A percentile compares a stretch with the other conserved stretches of the same genome.
Conservation (phyloP, 2,797 vertebrate genomes). For the Rhinatrema bivittatum region DNA sequence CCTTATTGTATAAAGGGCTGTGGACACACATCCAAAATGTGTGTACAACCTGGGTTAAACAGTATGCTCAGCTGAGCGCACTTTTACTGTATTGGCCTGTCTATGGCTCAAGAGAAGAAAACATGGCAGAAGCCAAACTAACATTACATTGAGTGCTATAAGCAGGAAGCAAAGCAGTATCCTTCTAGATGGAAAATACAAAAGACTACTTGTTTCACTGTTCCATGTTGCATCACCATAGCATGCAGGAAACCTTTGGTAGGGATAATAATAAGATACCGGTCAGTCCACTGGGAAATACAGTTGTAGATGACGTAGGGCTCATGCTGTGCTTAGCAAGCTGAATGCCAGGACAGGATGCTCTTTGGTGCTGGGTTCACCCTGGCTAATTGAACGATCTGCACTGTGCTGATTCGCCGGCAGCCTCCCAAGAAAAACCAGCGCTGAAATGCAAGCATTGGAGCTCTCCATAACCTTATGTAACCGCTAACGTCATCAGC, state of each 20-base stretch:
- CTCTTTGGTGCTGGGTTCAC: not conserved
- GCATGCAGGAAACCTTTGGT: not conserved
- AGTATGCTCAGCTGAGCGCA: no score
- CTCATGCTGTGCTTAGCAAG: not conserved
- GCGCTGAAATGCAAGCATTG: not conserved
- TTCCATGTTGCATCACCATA: not conserved
- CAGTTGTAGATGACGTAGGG: not conserved
- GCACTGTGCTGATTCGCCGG: not conserved
- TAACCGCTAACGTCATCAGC: not conserved
- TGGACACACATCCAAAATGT: no score
- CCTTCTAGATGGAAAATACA: not conserved
- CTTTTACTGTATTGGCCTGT: no score
- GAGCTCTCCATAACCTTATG: not conserved
- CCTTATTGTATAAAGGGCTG: no score
- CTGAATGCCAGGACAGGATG: not conserved
- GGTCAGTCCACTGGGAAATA: not conserved
- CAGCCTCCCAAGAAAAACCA: not conserved
- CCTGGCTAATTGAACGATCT: not conserved
- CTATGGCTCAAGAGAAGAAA: not conserved
- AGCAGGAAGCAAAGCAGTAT: not conserved
- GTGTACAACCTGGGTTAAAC: no score
- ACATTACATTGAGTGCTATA: rapidly evolving
- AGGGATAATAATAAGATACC: not conserved
- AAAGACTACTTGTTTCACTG: not conserved
- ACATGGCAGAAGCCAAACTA: not conserved